phyloP scores from a whole-genome alignment of 30 jellyfish, hydroid and myxozoan species.

The Aurelia sp. region DNA sequence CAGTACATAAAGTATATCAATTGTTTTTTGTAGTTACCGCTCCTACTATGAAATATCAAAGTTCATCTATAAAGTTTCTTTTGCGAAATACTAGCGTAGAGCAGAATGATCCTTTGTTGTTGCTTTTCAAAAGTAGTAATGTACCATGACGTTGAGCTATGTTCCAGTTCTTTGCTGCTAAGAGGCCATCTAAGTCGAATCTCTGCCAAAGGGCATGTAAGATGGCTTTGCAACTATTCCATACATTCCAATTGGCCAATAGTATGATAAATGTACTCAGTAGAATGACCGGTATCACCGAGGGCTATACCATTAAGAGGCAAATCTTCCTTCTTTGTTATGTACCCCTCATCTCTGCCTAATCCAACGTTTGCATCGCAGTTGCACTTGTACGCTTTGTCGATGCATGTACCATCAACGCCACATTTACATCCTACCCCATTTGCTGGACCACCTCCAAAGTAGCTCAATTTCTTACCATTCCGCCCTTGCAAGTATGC shows the following conservation, averaged over 20 bases:
- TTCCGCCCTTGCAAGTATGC: neutral
- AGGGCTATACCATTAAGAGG: slow-evolving; percentile 24
- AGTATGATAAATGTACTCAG: slow-evolving; percentile 9
- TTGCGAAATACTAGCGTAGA: too few relatives aligned
- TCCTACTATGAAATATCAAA: too few relatives aligned
- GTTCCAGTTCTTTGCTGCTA: too few relatives aligned
- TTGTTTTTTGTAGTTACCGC: too few relatives aligned
- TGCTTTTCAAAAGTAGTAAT: too few relatives aligned
- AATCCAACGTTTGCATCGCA: slow-evolving; percentile 15
- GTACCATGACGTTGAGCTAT: too few relatives aligned
- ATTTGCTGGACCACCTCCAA: slow-evolving; percentile 59
- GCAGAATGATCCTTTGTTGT: too few relatives aligned
- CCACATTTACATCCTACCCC: slow-evolving; percentile 67
- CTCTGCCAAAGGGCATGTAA: too few relatives aligned
- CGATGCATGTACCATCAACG: neutral
- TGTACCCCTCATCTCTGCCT: slow-evolving; percentile 19
- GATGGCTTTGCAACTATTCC: too few relatives aligned
- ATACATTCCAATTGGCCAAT: slow-evolving; percentile 24
- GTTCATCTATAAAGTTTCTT: too few relatives aligned
- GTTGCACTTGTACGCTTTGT: slow-evolving; percentile 11
- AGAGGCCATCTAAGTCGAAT: too few relatives aligned
- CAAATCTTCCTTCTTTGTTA: slow-evolving; percentile 14
- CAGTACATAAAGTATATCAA: too few relatives aligned
- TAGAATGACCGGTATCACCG: neutral
- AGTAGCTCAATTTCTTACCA: slow-evolving; percentile 17